Base-by-base conservation (phyloP, 1,140 invertebrate species). In the Drosophila parvula region DNA sequence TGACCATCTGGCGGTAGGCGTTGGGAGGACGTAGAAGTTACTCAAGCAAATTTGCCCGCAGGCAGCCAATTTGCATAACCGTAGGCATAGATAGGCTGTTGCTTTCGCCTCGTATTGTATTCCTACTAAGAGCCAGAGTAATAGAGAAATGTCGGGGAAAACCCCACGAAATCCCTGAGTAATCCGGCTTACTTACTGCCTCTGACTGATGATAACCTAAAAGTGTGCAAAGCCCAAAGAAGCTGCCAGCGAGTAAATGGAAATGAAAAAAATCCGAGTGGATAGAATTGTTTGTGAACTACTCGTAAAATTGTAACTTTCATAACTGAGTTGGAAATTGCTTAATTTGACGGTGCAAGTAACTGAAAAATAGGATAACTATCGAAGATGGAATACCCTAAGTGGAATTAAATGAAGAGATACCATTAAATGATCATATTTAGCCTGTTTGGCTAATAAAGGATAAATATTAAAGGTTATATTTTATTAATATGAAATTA, bases 181-280 rank as follows among this genome's bases (percentile, higher is more conserved):
- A 88, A 88, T 83, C 83, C 83, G 68, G 83, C 83, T 83, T 88
- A 79, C 67, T 76, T 61, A 74, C 75, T 75, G 58, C 50, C 41
- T 71, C 51, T 55, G 58, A 57, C 43, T 73, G 83, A 76, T 82
- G 77, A 88, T 89, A 74, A 88, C 84, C 84, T 78, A 88, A 89
- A 88, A 88, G 83, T 88, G 83, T 82, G 84, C 79, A 83, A 88
- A 88, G 76, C 73, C 79, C 61, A 70, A 70, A 63, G 65, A 79
- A 76, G 62, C 53, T 36, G 58, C 22, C 62, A 64, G 11, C 10
- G 41, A 41, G 30, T 53, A 65, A 65, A 53, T 53, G 56, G 43
- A 61, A 78, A 40, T 44, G 22, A 36, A n/a, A 22, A 48, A 43
- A 43, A 30, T n/a, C 47, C 1, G n/a, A 79, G 63, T 38, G 50